Conservation (phyloP, 92 coral and sea anemone species). For the Metridium senile region DNA sequence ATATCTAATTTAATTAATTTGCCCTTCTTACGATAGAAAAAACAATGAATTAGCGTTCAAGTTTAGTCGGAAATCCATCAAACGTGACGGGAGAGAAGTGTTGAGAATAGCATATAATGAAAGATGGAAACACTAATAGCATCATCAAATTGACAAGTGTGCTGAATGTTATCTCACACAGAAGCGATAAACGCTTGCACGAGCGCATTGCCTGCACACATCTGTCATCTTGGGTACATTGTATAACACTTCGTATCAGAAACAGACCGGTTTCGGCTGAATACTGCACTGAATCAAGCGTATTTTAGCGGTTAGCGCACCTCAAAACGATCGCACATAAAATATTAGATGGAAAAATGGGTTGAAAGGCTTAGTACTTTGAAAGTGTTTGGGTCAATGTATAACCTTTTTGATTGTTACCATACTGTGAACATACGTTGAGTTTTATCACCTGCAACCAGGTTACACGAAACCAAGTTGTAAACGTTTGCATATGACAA, state of each 20-base stretch:
- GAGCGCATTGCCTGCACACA: slow-evolving; percentile 11
- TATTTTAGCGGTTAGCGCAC: not conserved
- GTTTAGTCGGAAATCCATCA: not conserved
- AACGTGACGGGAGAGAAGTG: not conserved
- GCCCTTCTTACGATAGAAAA: too few relatives aligned
- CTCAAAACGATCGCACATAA: too few relatives aligned
- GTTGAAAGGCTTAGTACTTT: too few relatives aligned
- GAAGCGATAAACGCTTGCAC: slow-evolving; percentile 18
- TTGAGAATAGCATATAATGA: not conserved
- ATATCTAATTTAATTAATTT: not conserved
- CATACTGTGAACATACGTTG: too few relatives aligned
- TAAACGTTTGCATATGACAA: too few relatives aligned
- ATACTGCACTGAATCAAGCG: not conserved
- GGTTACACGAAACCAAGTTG: too few relatives aligned
- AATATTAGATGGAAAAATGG: too few relatives aligned
- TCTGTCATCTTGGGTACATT: slow-evolving; percentile 9
- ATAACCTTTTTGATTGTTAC: too few relatives aligned
- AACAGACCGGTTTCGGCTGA: not conserved
- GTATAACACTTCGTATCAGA: not conserved
- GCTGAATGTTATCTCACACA: not conserved
- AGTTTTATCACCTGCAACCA: too few relatives aligned
- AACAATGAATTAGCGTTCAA: not conserved
- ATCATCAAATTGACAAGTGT: not conserved
- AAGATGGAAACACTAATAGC: slow-evolving; percentile 4
- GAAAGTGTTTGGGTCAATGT: too few relatives aligned